These are phyloP conservation scores for Goniozus legneri DNA, from an alignment of 1,140 invertebrate species.

Conservation along the genomic window DNA sequence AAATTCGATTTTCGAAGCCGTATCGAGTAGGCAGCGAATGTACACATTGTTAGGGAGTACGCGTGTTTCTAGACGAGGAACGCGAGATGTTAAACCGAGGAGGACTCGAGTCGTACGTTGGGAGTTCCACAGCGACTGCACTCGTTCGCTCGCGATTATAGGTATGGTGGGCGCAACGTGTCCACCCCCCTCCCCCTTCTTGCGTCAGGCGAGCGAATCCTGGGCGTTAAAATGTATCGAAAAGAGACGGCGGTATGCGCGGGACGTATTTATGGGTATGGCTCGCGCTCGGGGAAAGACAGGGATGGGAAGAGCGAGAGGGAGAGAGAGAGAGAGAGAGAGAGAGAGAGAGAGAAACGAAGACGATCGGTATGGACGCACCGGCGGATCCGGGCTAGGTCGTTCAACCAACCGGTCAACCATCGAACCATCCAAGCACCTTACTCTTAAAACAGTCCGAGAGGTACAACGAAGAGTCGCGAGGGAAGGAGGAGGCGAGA, in stretches of 20 bases:
- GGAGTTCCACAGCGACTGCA: too few relatives aligned
- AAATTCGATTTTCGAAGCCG: constrained; percentile 10
- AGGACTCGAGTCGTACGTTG: too few relatives aligned
- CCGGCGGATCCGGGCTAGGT: constrained; percentile 34
- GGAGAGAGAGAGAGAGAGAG: constrained; percentile 2
- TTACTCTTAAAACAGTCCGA: constrained; percentile 29
- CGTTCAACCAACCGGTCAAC: constrained; percentile 34
- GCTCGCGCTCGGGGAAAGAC: constrained; percentile 1
- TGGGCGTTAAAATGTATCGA: constrained; percentile 31
- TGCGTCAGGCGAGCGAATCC: constrained; percentile 5
- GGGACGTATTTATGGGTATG: constrained; percentile 27
- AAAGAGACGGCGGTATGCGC: constrained; percentile 21
- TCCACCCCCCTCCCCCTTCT: constrained; percentile 5
- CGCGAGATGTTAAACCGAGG: too few relatives aligned
- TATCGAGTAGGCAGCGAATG: background rate
- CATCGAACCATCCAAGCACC: constrained; percentile 27
- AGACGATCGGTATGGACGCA: constrained; percentile 33
- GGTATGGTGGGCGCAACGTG: constrained; percentile 18
- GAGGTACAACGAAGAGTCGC: background rate
- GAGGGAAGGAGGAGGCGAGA: background rate
- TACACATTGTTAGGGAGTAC: background rate
- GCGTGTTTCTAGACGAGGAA: background rate
- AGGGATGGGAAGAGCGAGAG: background rate
- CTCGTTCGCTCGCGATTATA: constrained; percentile 3
- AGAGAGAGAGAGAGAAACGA: constrained; percentile 22